Base-by-base conservation (phyloP, 2,113 vertebrate species). In the Hippocampus barbouri region DNA sequence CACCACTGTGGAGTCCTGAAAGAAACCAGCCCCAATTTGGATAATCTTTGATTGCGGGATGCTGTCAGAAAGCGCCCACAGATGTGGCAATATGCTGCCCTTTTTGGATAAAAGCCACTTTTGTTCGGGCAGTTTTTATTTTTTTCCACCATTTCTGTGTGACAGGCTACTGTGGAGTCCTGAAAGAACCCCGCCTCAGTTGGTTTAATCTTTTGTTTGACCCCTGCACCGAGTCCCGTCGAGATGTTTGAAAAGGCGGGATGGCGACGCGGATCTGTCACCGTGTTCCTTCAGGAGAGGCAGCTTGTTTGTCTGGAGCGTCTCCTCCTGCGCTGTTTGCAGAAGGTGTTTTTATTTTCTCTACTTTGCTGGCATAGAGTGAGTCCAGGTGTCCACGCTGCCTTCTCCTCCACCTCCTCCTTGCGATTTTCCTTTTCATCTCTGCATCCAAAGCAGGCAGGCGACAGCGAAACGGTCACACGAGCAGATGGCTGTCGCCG, bases 131-230 rank as follows among this genome's bases (percentile, higher is more conserved):
- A 51, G 49, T 38, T 38, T 38, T 6, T 6, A 38, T 38, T 38
- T 51, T 51, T 51, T 16, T 51, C 49, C 8, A 18, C 3, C 18
- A 51, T 51, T 1, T 51, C 49, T 6, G 49, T 20, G 15, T 20
- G 49, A 51, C 49, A 51, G 49, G 49, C 49, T 5, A 51, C 49
- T 51, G 1, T 51, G 49, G 4, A 21, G 25, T 60, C 57, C 25
- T 60, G 77, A 62, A 61, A 79, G 57, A 78, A 71, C 85, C 76
- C 78, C 83, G 70, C 89, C 88, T 84, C 80, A 82, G 87, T 90
- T 91, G 89, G 79, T 83, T 83, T 72, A 87, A 86, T 80, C 15
- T 72, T 78, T 80, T 89, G 85, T 89, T 89, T 91, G 79, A 87
- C 78, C 72, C 70, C 74, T 71, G 85, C 27, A 15, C 70, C 70